Conservation (phyloP, 2,797 vertebrate genomes). For the Sebastes goodei region DNA sequence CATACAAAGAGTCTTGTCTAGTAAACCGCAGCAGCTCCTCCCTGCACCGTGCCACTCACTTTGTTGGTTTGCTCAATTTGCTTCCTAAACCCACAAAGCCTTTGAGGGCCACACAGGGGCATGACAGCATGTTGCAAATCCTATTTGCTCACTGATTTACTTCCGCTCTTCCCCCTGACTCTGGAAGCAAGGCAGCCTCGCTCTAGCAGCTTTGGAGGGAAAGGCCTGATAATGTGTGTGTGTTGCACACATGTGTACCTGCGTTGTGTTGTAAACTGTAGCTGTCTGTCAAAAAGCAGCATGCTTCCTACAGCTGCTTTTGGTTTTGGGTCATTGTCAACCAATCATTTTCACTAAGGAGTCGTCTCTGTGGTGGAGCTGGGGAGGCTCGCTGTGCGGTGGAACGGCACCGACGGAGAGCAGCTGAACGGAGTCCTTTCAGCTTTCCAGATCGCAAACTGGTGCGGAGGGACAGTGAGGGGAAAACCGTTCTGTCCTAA, state of each 20-base stretch:
- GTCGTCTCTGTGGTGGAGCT: conserved; percentile 38
- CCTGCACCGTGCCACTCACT: conserved; percentile 69
- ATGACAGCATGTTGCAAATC: conserved; percentile 58
- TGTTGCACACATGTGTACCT: background rate
- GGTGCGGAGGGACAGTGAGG: conserved; percentile 40
- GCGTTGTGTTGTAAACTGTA: conserved; percentile 7
- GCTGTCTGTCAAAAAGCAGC: conserved; percentile 19
- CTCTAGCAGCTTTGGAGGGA: background rate
- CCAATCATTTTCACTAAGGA: conserved; percentile 34
- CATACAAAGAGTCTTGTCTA: conserved; percentile 63
- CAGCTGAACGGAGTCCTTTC: conserved; percentile 39
- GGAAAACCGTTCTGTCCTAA: conserved; percentile 33
- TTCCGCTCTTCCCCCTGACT: conserved; percentile 26
- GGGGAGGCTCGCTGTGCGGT: conserved; percentile 19
- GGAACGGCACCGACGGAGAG: conserved; percentile 24
- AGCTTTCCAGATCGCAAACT: conserved; percentile 56
- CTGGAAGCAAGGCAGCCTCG: background rate
- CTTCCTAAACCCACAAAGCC: conserved; percentile 71
- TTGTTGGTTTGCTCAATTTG: conserved; percentile 76
- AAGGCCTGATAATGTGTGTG: background rate
- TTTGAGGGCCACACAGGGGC: conserved; percentile 67
- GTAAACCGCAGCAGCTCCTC: conserved; percentile 71
- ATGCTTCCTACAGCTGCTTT: conserved; percentile 46
- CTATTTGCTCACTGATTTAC: conserved; percentile 60
- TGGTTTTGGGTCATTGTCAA: conserved; percentile 42